These are phyloP conservation scores for Hipposideros armiger DNA, from an alignment of 2,113 vertebrate species.

Conservation along the genomic window DNA sequence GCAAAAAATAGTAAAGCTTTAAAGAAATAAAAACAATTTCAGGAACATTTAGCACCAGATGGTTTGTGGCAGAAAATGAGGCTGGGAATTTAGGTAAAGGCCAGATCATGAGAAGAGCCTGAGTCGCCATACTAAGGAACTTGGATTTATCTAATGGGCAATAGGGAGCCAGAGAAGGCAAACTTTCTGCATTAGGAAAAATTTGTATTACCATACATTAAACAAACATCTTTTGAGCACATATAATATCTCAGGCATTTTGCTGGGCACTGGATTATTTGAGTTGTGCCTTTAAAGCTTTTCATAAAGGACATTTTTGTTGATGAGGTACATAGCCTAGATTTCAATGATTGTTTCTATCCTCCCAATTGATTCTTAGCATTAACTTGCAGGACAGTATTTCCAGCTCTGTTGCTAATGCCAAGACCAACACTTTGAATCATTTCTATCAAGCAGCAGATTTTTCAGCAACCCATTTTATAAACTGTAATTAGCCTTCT, in stretches of 20 bases:
- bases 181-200: constrained; percentile 37
- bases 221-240: background rate
- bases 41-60: constrained; percentile 30
- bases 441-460: constrained; percentile 59
- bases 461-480: constrained; percentile 67
- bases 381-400: constrained; percentile 45
- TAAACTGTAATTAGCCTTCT: constrained; percentile 75
- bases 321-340: constrained; percentile 22
- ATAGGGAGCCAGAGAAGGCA: background rate
- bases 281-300: background rate
- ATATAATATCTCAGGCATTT: background rate
- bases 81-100: background rate
- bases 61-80: background rate
- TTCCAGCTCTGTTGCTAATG: constrained; percentile 52
- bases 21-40: constrained; percentile 24
- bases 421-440: constrained; percentile 57
- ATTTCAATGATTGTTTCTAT: constrained; percentile 58
- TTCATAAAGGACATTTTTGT: constrained; percentile 25
- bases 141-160: background rate
- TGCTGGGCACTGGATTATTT: background rate
- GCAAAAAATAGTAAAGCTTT: background rate
- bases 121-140: background rate
- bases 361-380: constrained; percentile 58
- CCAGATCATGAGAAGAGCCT: background rate
- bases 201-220: background rate